Base-by-base conservation (phyloP, 1,140 invertebrate genomes). In the Eriosoma lanigerum region DNA sequence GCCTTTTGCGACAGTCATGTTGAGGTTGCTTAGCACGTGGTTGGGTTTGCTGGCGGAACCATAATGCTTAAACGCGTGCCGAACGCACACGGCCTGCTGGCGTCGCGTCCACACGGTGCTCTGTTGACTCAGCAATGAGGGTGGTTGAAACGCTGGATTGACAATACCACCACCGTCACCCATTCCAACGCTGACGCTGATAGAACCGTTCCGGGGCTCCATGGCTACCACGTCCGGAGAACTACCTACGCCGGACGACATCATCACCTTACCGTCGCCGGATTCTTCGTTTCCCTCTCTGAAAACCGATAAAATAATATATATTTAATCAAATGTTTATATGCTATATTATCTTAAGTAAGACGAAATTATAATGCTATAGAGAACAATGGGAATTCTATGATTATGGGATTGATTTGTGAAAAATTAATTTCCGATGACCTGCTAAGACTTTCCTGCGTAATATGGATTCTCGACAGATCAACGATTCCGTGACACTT, bases 1-100 rank as follows among this genome's bases (percentile, higher is more conserved):
- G 72, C 88, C 88, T 81, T 87, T 87, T 3, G 86, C 86, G 13
- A 90, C 89, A 58, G 86, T 87, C 85, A 89, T 87, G 83, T 86
- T 87, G 19, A 89, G 85, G 50, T 87, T 86, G 46, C 86, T 85
- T 13, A 90, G 85, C 8, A 89, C 87, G 44, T 85, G 83, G 50
- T 83, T 83, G 24, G 82, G 83, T n/a, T 83, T 83, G 8, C 81
- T 82, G 44, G 86, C 85, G 73, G 85, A 83, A 13, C 88, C 88
- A 82, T 89, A 89, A 44, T 83, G 84, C 81, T 89, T 89, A 83
- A 84, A 85, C 0, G 88, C 86, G 24, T 86, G 82, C 10, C 86
- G 73, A 0, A 88, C 85, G 72, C 84, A 83, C n/a, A 87, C 85
- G 9, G 86, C 87, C 26, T 85, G 85, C 58, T 86, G 84, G 19